Conservation (phyloP, 2,113 vertebrate genomes). For the Lynx canadensis region DNA sequence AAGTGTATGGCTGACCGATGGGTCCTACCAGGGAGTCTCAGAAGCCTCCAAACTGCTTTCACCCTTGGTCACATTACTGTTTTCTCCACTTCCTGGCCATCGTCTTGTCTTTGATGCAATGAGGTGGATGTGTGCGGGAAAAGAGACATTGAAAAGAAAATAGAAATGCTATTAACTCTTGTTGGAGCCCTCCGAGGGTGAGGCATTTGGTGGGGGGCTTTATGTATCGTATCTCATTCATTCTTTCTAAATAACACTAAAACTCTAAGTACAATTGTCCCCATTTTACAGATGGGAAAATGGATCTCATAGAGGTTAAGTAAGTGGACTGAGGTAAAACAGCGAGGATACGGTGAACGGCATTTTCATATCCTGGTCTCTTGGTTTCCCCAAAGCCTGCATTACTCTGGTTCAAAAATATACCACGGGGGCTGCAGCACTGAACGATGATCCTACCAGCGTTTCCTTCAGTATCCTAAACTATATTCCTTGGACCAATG, state of each 20-base stretch:
- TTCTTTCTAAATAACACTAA: background rate
- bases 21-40: accelerated
- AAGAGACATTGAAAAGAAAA: background rate
- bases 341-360: background rate
- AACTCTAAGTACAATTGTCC: background rate
- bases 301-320: background rate
- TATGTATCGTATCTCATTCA: background rate
- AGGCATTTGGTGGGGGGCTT: background rate
- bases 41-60: background rate
- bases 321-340: background rate
- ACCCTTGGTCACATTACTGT: background rate
- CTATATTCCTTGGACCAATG: background rate
- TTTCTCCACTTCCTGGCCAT: background rate
- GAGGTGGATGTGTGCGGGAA: background rate
- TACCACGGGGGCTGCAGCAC: accelerated
- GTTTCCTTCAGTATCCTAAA: background rate
- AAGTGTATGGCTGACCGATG: accelerated
- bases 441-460: background rate
- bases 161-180: background rate
- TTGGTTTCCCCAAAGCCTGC: background rate
- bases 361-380: background rate
- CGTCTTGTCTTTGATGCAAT: background rate
- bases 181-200: background rate
- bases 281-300: background rate
- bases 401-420: background rate